A percentile compares a stretch with the other conserved stretches of the same genome.
Conservation (phyloP, 2,113 vertebrate genomes). For the Dendropsophus ebraccatus region DNA sequence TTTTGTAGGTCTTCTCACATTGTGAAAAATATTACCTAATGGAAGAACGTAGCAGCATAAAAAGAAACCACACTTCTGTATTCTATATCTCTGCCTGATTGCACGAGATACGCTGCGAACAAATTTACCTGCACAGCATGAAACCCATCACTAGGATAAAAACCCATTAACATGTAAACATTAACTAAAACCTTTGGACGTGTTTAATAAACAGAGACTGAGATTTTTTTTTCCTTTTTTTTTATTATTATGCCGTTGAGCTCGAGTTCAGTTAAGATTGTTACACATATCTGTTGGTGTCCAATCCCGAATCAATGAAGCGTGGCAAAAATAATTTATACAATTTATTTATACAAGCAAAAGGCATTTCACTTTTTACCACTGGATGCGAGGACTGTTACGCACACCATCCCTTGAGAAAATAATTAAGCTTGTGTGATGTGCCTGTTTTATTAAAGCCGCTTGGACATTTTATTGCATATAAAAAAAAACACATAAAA, state of each 20-base stretch:
- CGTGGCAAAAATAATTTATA: conserved; percentile 57
- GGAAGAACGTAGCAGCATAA: conserved; percentile 61
- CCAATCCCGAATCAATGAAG: conserved; percentile 61
- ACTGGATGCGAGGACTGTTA: conserved; percentile 25
- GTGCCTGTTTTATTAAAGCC: conserved; percentile 41
- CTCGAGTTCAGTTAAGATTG: conserved; percentile 61
- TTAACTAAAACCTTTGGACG: conserved; percentile 62
- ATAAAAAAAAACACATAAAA: conserved; percentile 21
- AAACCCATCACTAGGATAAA: conserved; percentile 46
- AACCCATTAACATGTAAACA: conserved; percentile 65
- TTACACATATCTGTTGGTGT: conserved; percentile 65
- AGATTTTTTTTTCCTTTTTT: conserved; percentile 26
- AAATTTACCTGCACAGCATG: conserved; percentile 64
- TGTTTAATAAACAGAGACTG: conserved; percentile 53
- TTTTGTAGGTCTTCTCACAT: conserved; percentile 72
- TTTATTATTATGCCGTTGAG: conserved; percentile 44
- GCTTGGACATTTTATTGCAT: conserved; percentile 51
- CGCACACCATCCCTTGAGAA: conserved; percentile 34
- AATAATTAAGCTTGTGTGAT: conserved; percentile 56
- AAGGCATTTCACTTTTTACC: conserved; percentile 49
- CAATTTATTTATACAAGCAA: conserved; percentile 59
- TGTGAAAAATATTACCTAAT: conserved; percentile 73
- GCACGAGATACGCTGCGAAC: conserved; percentile 63
- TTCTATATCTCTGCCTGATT: conserved; percentile 62
- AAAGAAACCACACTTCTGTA: conserved; percentile 60